Percentiles rank a stretch among this genome's conserved stretches.
Conservation (phyloP, 2,113 vertebrate species). For the Anseranas semipalmata region DNA sequence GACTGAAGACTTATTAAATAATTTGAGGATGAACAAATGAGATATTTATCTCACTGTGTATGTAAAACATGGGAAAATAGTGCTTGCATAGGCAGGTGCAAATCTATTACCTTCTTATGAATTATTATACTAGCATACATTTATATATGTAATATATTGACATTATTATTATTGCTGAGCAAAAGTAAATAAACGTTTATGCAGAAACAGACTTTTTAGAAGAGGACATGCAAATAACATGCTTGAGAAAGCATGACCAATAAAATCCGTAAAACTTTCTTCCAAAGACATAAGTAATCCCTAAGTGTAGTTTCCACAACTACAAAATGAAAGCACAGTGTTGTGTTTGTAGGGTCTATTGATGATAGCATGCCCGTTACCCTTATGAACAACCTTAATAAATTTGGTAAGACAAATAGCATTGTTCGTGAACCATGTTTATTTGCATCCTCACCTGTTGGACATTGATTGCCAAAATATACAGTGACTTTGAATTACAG, state of each 20-base stretch:
- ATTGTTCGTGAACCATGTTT: not conserved
- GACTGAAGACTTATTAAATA: not conserved
- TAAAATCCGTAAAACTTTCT: not conserved
- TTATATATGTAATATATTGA: not conserved
- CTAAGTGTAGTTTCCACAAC: not conserved
- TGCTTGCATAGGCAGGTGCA: not conserved
- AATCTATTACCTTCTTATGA: not conserved
- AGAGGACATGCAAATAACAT: not conserved
- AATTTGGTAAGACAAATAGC: not conserved
- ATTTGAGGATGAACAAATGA: not conserved
- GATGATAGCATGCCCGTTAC: not conserved
- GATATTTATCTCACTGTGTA: not conserved
- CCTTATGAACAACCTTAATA: not conserved
- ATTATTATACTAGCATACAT: not conserved
- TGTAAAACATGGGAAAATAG: not conserved
- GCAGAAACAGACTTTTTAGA: not conserved
- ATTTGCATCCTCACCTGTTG: not conserved
- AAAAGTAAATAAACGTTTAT: constrained; percentile 8
- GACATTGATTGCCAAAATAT: not conserved
- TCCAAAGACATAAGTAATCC: not conserved
- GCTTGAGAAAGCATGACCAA: not conserved
- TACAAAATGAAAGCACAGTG: not conserved
- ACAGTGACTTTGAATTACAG: not conserved
- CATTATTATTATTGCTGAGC: not conserved
- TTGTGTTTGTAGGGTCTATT: not conserved